Percentiles rank a stretch among this genome's conserved stretches.
phyloP scores from a whole-genome alignment of 2,113 vertebrate species.

The Phoxinus phoxinus region DNA sequence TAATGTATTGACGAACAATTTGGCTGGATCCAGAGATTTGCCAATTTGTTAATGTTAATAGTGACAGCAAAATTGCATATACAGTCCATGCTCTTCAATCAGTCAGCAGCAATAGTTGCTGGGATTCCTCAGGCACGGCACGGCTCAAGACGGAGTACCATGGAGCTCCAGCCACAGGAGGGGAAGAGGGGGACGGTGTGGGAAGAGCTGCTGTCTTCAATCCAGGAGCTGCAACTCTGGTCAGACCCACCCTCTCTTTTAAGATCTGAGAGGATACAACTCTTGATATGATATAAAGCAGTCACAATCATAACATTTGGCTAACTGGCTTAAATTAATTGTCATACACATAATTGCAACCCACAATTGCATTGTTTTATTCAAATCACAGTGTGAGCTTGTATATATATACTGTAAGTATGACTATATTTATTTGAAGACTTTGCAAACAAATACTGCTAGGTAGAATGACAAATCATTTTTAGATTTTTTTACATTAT shows the following conservation, averaged over 20 bases:
- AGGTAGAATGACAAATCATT: too few species aligned
- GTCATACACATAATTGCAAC: not conserved
- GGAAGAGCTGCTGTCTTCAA: not conserved
- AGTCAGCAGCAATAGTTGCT: conserved; percentile 57
- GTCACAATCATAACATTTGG: not conserved
- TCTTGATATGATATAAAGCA: not conserved
- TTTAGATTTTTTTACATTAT: not conserved
- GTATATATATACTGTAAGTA: too few species aligned
- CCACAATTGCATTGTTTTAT: too few species aligned
- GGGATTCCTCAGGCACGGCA: conserved; percentile 49
- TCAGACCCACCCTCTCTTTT: conserved; percentile 60
- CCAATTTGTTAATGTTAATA: not conserved
- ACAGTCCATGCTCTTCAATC: conserved; percentile 43
- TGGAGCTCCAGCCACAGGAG: conserved; percentile 39
- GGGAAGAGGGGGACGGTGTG: conserved; percentile 49
- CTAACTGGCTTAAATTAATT: not conserved
- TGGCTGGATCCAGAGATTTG: not conserved
- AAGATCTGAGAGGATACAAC: conserved; percentile 58
- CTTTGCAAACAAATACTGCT: too few species aligned
- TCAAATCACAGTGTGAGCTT: too few species aligned
- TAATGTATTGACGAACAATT: not conserved
- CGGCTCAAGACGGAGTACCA: conserved; percentile 54
- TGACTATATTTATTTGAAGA: too few species aligned
- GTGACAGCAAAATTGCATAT: not conserved
- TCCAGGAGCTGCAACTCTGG: not conserved